These are phyloP conservation scores for Thecophora atra DNA, from an alignment of 2,888 invertebrate species.

Conservation along the genomic window DNA sequence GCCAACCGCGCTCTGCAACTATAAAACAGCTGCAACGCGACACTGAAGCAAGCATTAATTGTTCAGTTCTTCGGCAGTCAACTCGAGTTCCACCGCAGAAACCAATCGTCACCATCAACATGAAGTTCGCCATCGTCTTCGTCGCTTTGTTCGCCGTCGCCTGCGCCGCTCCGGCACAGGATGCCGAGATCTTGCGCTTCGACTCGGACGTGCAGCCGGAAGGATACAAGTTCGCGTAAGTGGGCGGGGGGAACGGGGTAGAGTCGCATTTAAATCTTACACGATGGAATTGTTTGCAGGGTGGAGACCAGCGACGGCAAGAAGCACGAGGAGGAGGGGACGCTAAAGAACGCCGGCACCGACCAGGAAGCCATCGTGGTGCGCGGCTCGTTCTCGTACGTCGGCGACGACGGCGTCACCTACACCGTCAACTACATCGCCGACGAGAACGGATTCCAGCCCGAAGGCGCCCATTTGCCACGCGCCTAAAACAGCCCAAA, in stretches of 20 bases:
- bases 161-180: constrained; percentile 62
- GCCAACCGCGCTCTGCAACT: constrained; percentile 37
- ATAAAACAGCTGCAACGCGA: constrained; percentile 50
- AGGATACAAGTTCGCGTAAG: constrained; percentile 62
- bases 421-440: constrained; percentile 67
- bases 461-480: constrained; percentile 65
- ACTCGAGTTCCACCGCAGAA: constrained; percentile 10
- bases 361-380: constrained; percentile 72
- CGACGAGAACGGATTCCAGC: constrained; percentile 65
- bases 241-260: constrained; percentile 30
- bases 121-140: constrained; percentile 52
- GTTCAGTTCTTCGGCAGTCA: constrained; percentile 46
- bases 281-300: constrained; percentile 56
- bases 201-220: constrained; percentile 68
- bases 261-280: neutral
- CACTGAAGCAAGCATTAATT: constrained; percentile 54
- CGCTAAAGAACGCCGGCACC: constrained; percentile 70
- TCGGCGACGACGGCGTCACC: constrained; percentile 71
- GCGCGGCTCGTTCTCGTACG: constrained; percentile 71
- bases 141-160: constrained; percentile 55
- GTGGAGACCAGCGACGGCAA: constrained; percentile 75
- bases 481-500: constrained; percentile 47
- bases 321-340: constrained; percentile 71
- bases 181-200: constrained; percentile 72
- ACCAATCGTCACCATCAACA: constrained; percentile 39